Evolutionary conservation across 2,888 invertebrate genomes (phyloP).

Genomic region (Colostygia pectinataria): DNA sequence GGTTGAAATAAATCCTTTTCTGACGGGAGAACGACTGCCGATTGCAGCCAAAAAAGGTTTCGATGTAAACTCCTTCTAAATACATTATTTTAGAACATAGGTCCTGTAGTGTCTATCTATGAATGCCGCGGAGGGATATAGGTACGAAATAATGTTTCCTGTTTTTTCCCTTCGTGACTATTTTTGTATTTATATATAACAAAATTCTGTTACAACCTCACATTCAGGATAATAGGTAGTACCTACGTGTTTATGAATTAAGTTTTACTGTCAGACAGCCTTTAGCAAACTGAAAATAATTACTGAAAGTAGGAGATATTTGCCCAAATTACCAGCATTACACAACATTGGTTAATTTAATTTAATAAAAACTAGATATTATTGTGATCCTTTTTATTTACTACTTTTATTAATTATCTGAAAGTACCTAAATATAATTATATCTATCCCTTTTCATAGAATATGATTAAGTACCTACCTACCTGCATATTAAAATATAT

Average conservation of each 20-base stretch:
- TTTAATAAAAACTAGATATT: too few species aligned
- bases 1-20: conserved; percentile 89
- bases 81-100: conserved; percentile 14
- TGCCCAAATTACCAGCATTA: conserved; percentile 4
- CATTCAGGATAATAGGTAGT: conserved; percentile 13
- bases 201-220: conserved; percentile 54
- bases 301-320: conserved; percentile 12
- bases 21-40: conserved; percentile 93
- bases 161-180: conserved; percentile 37
- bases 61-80: conserved; percentile 81
- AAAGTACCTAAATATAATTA: too few species aligned
- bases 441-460: too few species aligned
- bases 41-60: conserved; percentile 97
- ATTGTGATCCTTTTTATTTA: too few species aligned
- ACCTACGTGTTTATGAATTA: too few species aligned
- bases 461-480: too few species aligned
- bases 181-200: conserved; percentile 40
- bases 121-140: conserved; percentile 30
- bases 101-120: conserved; percentile 31
- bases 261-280: neutral
- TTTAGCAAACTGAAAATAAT: conserved; percentile 8
- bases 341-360: neutral
- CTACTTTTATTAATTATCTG: too few species aligned
- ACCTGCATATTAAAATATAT: too few species aligned
- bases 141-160: conserved; percentile 18